These are phyloP conservation scores for Orthonyx spaldingii DNA, from an alignment of 2,113 vertebrate species.

Conservation along the genomic window DNA sequence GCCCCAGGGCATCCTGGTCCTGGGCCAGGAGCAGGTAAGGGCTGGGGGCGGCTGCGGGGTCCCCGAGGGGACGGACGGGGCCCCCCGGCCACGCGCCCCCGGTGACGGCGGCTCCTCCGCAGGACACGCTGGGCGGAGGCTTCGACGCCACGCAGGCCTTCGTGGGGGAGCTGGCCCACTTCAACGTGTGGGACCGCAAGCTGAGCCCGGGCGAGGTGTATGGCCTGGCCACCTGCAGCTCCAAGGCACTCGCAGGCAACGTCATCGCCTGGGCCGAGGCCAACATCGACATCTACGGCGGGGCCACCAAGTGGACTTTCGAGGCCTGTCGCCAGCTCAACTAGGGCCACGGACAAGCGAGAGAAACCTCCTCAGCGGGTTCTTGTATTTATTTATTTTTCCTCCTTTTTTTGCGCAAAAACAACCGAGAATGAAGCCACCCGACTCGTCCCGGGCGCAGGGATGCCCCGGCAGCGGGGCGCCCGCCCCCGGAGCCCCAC, in stretches of 20 bases:
- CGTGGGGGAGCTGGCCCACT: constrained; percentile 90
- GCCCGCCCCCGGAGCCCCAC: not conserved
- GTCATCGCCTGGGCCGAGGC: constrained; percentile 92
- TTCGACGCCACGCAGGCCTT: constrained; percentile 96
- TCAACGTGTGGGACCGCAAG: constrained; percentile 94
- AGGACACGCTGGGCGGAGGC: constrained; percentile 93
- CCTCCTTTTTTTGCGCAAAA: not conserved
- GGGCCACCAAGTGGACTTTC: constrained; percentile 95
- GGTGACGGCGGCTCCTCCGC: not conserved
- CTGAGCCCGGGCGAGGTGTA: constrained; percentile 88
- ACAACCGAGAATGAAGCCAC: not conserved
- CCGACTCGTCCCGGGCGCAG: not conserved
- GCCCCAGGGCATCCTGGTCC: constrained; percentile 89
- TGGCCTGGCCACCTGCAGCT: constrained; percentile 92
- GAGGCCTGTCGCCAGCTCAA: constrained; percentile 93
- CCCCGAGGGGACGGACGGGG: not conserved
- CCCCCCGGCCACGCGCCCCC: accelerated
- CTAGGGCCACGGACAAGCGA: constrained; percentile 68
- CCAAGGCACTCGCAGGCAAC: constrained; percentile 83
- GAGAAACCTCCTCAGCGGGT: constrained; percentile 17
- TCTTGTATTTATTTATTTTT: not conserved
- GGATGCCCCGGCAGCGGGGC: not conserved
- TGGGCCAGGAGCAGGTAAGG: constrained; percentile 94
- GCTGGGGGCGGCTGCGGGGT: accelerated
- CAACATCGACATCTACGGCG: constrained; percentile 92